These are phyloP conservation scores for Larimichthys polyactis DNA, from an alignment of 2,113 vertebrate genomes.

Conservation along the genomic window DNA sequence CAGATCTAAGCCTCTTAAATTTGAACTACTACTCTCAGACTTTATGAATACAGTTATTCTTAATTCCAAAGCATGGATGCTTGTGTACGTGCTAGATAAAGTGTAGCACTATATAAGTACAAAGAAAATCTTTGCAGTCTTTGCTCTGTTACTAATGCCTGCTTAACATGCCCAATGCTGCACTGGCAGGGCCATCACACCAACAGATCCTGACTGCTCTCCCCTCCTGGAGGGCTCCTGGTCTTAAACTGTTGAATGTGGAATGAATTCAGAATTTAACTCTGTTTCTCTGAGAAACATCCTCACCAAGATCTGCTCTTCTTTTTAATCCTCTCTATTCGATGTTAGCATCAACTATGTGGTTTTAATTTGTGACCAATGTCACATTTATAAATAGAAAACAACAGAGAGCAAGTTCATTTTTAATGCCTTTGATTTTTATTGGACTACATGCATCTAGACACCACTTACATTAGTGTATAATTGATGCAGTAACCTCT, in stretches of 20 bases:
- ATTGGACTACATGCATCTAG: constrained; percentile 79
- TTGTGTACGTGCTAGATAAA: neutral
- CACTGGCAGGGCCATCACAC: constrained; percentile 10
- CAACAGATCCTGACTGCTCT: constrained; percentile 2
- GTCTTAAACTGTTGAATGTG: neutral
- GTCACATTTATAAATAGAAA: constrained; percentile 14
- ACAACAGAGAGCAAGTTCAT: neutral
- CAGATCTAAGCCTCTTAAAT: neutral
- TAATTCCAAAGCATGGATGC: neutral
- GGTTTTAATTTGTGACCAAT: neutral
- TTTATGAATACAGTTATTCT: neutral
- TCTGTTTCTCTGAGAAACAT: neutral
- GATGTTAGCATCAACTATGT: neutral
- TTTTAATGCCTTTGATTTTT: constrained; percentile 61
- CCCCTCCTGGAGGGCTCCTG: too few species aligned
- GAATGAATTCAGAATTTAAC: neutral
- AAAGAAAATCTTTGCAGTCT: neutral
- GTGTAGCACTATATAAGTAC: neutral
- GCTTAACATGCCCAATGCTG: constrained; percentile 11
- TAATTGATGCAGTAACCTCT: constrained; percentile 64
- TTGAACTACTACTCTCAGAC: neutral
- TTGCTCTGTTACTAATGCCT: neutral
- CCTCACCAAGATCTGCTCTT: neutral
- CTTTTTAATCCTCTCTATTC: neutral
- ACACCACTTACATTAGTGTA: constrained; percentile 70